phyloP scores from a whole-genome alignment of 2,888 invertebrate species.

The Drosophila demipolita region DNA sequence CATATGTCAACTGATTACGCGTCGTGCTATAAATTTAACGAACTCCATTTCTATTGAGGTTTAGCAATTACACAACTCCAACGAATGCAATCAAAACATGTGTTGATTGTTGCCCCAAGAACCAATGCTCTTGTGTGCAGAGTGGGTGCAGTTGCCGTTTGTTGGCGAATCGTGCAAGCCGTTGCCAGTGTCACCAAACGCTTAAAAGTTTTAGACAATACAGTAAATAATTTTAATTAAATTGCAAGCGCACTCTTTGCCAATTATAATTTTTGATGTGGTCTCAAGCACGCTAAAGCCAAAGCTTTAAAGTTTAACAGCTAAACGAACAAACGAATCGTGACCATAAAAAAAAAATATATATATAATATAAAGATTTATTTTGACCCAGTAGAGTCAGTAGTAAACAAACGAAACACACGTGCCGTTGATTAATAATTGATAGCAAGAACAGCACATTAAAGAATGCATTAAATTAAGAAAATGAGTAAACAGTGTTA shows the following conservation, averaged over 20 bases:
- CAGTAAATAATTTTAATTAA: background rate
- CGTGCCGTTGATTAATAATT: constrained; percentile 42
- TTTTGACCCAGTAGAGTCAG: constrained; percentile 34
- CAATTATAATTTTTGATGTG: background rate
- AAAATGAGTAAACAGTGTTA: background rate
- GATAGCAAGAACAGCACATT: constrained; percentile 26
- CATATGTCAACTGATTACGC: constrained; percentile 35
- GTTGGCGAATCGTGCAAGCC: constrained; percentile 12
- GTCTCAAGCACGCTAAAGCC: background rate
- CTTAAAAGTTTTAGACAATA: background rate
- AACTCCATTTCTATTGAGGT: constrained; percentile 8
- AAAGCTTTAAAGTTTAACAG: background rate
- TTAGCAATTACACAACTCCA: background rate
- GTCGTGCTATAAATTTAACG: background rate
- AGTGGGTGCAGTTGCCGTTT: constrained; percentile 16
- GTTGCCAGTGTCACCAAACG: background rate
- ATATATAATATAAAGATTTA: background rate
- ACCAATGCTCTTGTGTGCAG: constrained; percentile 15
- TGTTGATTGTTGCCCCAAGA: constrained; percentile 19
- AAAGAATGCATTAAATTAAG: constrained; percentile 28
- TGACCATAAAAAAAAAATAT: background rate
- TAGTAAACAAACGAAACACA: constrained; percentile 19
- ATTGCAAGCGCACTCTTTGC: background rate
- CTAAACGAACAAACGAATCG: background rate
- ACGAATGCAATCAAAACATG: background rate